Conservation (phyloP, 2,113 vertebrate genomes). For the Oceanites oceanicus region DNA sequence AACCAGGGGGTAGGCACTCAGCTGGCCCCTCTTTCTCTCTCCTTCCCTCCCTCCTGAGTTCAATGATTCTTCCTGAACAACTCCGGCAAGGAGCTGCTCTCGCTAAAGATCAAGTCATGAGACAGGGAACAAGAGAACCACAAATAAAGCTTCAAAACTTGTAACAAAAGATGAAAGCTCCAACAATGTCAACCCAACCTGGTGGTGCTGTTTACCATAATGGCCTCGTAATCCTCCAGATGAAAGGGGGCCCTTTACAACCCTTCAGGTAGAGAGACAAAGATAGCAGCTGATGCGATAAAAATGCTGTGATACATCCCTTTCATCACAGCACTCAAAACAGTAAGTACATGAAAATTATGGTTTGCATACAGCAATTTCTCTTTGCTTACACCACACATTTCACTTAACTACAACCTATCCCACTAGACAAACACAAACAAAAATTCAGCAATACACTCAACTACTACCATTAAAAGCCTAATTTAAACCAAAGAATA, state of each 20-base stretch:
- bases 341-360: not conserved
- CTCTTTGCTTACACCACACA: not conserved
- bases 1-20: not conserved
- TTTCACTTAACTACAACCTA: not conserved
- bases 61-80: not conserved
- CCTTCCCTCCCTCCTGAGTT: not conserved
- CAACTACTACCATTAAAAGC: rapidly evolving
- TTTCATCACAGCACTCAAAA: not conserved
- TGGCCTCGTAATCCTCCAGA: not conserved
- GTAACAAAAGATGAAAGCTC: constrained; percentile 15
- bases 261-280: not conserved
- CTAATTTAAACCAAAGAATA: not conserved
- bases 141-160: not conserved
- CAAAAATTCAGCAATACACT: not conserved
- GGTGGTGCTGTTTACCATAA: not conserved
- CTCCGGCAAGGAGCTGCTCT: not conserved
- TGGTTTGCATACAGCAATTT: not conserved
- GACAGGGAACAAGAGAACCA: not conserved
- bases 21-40: no score
- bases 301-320: not conserved
- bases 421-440: not conserved
- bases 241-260: constrained; percentile 1
- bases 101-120: not conserved
- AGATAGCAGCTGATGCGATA: not conserved
- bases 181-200: not conserved